Conservation (phyloP, 2,113 vertebrate species). For the Hydropotes inermis region DNA sequence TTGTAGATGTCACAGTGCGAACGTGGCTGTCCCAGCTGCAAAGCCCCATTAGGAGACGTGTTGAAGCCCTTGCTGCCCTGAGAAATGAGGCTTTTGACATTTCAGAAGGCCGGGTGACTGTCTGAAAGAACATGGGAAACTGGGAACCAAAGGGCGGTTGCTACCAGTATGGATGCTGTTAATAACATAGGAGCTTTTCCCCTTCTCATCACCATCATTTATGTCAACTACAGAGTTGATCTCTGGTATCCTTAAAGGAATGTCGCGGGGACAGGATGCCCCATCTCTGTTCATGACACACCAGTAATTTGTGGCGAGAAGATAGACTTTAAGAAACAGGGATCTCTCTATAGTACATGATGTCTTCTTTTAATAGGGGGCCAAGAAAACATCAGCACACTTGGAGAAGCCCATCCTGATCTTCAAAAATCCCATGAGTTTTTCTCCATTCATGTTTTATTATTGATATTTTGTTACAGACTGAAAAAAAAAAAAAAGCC, state of each 20-base stretch:
- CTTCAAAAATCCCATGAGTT: neutral
- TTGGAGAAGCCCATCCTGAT: neutral
- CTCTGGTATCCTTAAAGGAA: neutral
- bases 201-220: neutral
- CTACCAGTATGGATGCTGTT: neutral
- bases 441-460: neutral
- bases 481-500: neutral
- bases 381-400: neutral
- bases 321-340: neutral
- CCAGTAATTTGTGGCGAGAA: neutral
- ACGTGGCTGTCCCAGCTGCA: conserved; percentile 67
- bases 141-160: neutral
- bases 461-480: neutral
- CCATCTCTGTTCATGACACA: neutral
- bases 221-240: neutral
- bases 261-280: fast-evolving
- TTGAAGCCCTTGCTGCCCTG: conserved; percentile 43
- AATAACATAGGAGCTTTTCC: neutral
- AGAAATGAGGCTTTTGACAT: conserved; percentile 9
- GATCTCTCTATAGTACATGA: neutral
- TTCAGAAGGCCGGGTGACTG: conserved; percentile 21
- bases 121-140: neutral
- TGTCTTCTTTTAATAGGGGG: neutral
- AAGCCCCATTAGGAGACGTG: conserved; percentile 67
- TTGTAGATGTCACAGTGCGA: conserved; percentile 38